These are phyloP conservation scores for Scolopax bukidnonensis DNA, from an alignment of 2,797 vertebrate species.

Conservation along the genomic window DNA sequence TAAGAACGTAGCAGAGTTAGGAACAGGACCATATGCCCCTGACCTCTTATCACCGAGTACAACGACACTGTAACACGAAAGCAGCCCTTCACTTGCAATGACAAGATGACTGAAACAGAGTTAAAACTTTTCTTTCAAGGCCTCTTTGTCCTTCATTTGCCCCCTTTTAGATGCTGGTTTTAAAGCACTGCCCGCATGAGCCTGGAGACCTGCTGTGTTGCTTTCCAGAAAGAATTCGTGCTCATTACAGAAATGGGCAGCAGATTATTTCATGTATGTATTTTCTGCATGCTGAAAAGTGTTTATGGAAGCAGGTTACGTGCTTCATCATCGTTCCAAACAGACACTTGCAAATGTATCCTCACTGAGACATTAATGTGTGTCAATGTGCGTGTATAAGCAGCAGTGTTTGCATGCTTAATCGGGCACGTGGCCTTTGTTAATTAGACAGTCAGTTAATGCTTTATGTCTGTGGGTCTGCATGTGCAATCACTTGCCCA, in stretches of 20 bases:
- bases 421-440: slow-evolving; percentile 67
- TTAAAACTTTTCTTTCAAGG: slow-evolving; percentile 34
- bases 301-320: slow-evolving; percentile 29
- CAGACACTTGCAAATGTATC: slow-evolving; percentile 56
- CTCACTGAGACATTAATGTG: slow-evolving; percentile 43
- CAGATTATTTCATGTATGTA: neutral
- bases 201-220: slow-evolving; percentile 12
- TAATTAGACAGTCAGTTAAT: slow-evolving; percentile 71
- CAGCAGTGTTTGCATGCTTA: slow-evolving; percentile 50
- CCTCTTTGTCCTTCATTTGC: slow-evolving; percentile 4
- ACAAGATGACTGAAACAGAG: neutral
- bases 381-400: slow-evolving; percentile 34
- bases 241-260: slow-evolving; percentile 27
- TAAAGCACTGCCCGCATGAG: neutral
- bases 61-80: rapidly evolving
- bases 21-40: neutral
- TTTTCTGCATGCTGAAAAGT: slow-evolving; percentile 26
- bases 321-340: slow-evolving; percentile 42
- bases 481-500: slow-evolving; percentile 65
- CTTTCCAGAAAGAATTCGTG: slow-evolving; percentile 36
- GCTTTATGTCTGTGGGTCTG: slow-evolving; percentile 66
- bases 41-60: neutral
- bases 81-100: neutral
- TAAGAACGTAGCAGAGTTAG: neutral
- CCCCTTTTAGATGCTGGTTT: neutral